Evolutionary conservation across 2,113 vertebrate genomes (phyloP).

Genomic region (Oceanodroma tethys): DNA sequence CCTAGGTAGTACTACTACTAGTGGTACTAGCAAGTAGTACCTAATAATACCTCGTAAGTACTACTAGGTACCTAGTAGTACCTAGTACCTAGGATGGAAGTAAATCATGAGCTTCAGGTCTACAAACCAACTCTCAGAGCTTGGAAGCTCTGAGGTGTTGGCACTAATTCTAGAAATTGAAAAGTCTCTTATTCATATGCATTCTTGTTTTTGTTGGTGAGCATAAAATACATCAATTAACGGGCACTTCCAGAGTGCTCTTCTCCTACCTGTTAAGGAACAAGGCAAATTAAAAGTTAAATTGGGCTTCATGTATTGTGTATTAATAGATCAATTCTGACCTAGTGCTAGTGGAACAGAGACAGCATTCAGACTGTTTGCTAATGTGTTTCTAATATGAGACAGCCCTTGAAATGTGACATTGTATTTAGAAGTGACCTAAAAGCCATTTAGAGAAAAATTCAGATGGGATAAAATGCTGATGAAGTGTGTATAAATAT

Average conservation of each 20-base stretch:
- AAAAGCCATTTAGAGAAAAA: conserved; percentile 76
- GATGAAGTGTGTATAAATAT: conserved; percentile 71
- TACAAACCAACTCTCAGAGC: not conserved
- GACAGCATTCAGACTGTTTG: conserved; percentile 75
- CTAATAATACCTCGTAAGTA: not conserved
- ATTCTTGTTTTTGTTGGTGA: not conserved
- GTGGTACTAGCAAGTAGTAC: not conserved
- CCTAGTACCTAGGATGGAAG: not conserved
- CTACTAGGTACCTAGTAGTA: not conserved
- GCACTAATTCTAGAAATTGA: not conserved
- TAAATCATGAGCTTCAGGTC: not conserved
- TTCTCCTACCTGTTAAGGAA: conserved; percentile 39
- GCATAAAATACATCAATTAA: not conserved
- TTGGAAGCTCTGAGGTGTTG: not conserved
- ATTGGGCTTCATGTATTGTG: conserved; percentile 32
- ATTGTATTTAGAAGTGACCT: conserved; percentile 77
- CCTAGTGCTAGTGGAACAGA: conserved; percentile 79
- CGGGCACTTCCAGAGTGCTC: conserved; percentile 11
- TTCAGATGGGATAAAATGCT: conserved; percentile 74
- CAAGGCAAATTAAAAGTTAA: conserved; percentile 54
- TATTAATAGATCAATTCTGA: conserved; percentile 57
- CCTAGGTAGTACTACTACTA: not conserved
- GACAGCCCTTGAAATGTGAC: conserved; percentile 71
- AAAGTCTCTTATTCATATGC: not conserved
- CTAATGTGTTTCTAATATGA: conserved; percentile 78